Base-by-base conservation (phyloP, 1,140 invertebrate genomes). In the Brachionus manjavacas region DNA sequence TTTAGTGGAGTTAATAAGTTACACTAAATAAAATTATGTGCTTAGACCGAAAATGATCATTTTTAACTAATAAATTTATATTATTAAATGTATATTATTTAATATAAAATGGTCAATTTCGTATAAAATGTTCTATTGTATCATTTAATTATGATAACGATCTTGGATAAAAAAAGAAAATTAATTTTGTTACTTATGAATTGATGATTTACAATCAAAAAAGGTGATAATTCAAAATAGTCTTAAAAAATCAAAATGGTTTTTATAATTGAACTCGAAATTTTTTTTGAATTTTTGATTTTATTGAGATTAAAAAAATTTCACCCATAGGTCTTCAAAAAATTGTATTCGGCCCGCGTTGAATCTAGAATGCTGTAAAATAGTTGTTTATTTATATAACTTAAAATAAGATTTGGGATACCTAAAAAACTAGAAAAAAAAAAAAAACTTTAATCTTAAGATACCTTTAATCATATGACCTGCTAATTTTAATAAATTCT, bases 321-420 rank as follows among this genome's bases (percentile, higher is more conserved):
- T 41, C 4, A 8, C 28, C 20, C 20, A 6, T 16, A 41, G n/a
- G 68, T 72, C 35, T 72, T 72, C 68, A 72, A 9, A 41, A 72
- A 72, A 72, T 72, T 41, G 68, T 41, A 43, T 72, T 39, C 43
- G 41, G 39, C 68, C 68, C 20, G 4, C 39, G 31, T 31, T 6
- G 16, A 72, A 35, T 41, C 68, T 72, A 41, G 35, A 41, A 72
- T 72, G 31, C 68, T 72, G 68, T 72, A 41, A 72, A 72, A 72
- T 41, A 35, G 16, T 72, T 72, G 68, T 72, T 39, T 72, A 41
- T 72, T 72, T 72, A 72, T 72, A 72, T 72, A 41, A 31, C 31
- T 31, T 35, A 68, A 68, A 68, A 68, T 68, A 68, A 60, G 16
- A 68, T 68, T 39, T 68, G 35, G 25, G 31, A 68, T 68, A 31